Percentiles rank a stretch among this genome's conserved stretches.
phyloP scores from a whole-genome alignment of 2,888 invertebrate genomes.

The Parthenolecanium corni region DNA sequence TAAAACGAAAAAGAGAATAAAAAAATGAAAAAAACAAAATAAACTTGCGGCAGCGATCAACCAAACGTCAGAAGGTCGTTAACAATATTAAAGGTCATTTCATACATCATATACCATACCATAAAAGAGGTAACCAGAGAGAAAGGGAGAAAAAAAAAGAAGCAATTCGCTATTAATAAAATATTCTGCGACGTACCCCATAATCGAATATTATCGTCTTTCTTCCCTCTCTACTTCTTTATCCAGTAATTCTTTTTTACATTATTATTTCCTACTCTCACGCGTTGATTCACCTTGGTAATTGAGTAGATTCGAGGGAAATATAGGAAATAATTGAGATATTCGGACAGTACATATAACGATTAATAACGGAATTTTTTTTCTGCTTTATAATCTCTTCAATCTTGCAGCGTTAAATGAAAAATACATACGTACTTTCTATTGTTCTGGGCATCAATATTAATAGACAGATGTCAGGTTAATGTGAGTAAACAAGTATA shows the following conservation, averaged over 20 bases:
- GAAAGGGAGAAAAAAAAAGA: not conserved
- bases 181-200: not conserved
- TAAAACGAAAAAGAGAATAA: too few species aligned
- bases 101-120: not conserved
- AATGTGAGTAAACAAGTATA: too few species aligned
- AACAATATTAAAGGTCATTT: slow-evolving; percentile 2
- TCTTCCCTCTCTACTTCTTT: not conserved
- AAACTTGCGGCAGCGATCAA: slow-evolving; percentile 2
- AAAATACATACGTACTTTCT: too few species aligned
- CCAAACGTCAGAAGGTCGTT: slow-evolving; percentile 1
- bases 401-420: too few species aligned
- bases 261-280: not conserved
- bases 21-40: not conserved
- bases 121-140: not conserved
- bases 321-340: not conserved
- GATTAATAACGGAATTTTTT: not conserved
- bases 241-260: not conserved
- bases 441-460: too few species aligned
- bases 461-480: too few species aligned
- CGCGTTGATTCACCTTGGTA: not conserved
- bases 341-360: not conserved
- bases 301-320: not conserved
- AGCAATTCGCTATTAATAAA: slow-evolving; percentile 1
- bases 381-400: too few species aligned
- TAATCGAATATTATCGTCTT: not conserved